These are phyloP conservation scores for Drosophila littoralis DNA, from an alignment of 1,140 invertebrate species.

Conservation along the genomic window DNA sequence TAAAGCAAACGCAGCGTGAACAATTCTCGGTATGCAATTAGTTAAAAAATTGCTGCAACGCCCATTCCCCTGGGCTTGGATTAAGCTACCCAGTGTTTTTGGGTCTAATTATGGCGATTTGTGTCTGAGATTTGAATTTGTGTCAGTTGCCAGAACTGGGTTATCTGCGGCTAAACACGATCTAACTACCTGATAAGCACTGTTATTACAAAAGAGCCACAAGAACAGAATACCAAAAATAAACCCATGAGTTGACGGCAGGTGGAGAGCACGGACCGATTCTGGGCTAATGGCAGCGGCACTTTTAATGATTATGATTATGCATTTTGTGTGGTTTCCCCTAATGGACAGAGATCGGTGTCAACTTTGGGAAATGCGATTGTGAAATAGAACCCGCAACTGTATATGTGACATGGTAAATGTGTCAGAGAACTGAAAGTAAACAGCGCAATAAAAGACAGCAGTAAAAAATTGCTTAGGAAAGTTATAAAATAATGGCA, in stretches of 20 bases:
- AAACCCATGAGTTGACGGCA: background rate
- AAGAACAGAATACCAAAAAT: conserved; percentile 44
- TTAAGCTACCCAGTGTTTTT: background rate
- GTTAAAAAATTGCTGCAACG: conserved; percentile 7
- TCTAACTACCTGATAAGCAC: conserved; percentile 42
- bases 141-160: conserved; percentile 60
- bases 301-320: conserved; percentile 77
- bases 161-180: conserved; percentile 71
- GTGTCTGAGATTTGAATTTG: conserved; percentile 53
- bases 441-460: conserved; percentile 8
- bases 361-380: conserved; percentile 55
- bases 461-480: conserved; percentile 13
- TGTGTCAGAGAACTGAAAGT: conserved; percentile 34
- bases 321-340: conserved; percentile 62
- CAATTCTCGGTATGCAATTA: conserved; percentile 45
- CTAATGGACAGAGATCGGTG: conserved; percentile 60
- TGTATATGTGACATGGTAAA: conserved; percentile 33
- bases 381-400: conserved; percentile 17
- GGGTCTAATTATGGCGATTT: conserved; percentile 67
- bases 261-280: conserved; percentile 21
- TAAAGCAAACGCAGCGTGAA: conserved; percentile 23
- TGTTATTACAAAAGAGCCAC: conserved; percentile 51
- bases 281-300: conserved; percentile 76
- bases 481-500: conserved; percentile 1
- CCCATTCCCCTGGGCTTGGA: background rate